Conservation (phyloP, 1,140 invertebrate genomes). For the Platyscapa corneri region DNA sequence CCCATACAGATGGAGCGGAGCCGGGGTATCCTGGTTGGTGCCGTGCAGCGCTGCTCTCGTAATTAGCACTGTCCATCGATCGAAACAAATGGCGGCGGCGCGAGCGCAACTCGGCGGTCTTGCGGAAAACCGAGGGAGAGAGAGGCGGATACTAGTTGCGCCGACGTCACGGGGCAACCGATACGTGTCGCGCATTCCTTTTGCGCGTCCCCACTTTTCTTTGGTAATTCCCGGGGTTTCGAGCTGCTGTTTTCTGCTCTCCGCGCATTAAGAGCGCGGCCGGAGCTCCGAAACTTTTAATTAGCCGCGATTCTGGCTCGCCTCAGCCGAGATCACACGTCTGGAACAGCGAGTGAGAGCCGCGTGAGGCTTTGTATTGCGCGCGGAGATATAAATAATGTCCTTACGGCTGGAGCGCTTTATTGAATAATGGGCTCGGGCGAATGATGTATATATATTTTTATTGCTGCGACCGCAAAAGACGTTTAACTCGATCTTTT, state of each 20-base stretch:
- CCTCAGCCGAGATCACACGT: no score
- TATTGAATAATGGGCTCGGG: constrained; percentile 29
- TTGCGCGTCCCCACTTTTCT: constrained; percentile 58
- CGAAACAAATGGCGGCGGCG: constrained; percentile 71
- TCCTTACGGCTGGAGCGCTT: neutral
- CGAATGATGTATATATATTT: constrained; percentile 1
- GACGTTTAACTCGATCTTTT: no score
- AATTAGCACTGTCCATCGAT: constrained; percentile 71
- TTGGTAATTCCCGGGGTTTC: constrained; percentile 30
- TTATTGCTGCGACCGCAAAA: neutral
- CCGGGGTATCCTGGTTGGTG: neutral
- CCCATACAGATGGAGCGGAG: no score
- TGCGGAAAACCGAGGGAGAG: constrained; percentile 26
- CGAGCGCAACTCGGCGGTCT: no score
- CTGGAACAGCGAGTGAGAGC: neutral
- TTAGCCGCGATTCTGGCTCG: constrained; percentile 22
- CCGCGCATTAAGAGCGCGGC: no score
- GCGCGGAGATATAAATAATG: constrained; percentile 21
- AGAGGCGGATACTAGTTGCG: no score
- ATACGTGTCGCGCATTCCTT: no score
- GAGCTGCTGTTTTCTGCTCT: no score
- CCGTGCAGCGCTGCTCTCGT: constrained; percentile 45
- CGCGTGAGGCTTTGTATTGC: neutral
- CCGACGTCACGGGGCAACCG: no score
- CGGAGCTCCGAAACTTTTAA: constrained; percentile 41